phyloP scores from a whole-genome alignment of 92 coral and sea anemone genomes.

The Isaurus tuberculatus region DNA sequence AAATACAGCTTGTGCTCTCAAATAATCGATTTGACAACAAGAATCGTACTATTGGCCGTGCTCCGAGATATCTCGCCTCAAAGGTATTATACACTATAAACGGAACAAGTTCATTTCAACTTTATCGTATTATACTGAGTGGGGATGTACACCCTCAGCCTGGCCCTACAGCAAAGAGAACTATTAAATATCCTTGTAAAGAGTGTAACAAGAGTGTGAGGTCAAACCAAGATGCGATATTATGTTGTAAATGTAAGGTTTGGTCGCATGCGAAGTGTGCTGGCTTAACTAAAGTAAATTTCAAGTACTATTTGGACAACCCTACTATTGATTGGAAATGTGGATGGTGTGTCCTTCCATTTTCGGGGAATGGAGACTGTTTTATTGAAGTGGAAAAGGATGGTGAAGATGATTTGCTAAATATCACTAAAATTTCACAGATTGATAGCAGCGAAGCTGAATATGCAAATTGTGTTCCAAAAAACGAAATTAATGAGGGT shows the following conservation, averaged over 20 bases:
- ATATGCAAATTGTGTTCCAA: too few relatives aligned
- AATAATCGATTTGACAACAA: neutral
- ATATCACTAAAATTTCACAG: too few relatives aligned
- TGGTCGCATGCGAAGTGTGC: conserved; percentile 49
- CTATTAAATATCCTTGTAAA: conserved; percentile 30
- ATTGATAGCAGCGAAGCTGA: too few relatives aligned
- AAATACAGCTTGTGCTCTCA: too few relatives aligned
- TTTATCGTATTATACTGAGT: neutral
- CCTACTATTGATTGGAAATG: neutral
- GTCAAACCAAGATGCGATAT: conserved; percentile 23
- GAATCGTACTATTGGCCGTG: neutral
- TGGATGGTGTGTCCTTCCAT: too few relatives aligned
- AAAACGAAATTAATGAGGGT: too few relatives aligned
- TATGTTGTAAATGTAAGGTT: conserved; percentile 11
- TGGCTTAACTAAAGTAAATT: neutral
- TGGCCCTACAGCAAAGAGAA: neutral
- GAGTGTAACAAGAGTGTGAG: conserved; percentile 30
- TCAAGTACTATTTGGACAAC: neutral
- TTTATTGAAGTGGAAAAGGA: neutral
- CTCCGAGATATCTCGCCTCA: neutral
- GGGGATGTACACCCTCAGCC: neutral
- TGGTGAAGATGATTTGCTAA: neutral
- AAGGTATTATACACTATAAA: neutral
- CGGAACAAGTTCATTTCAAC: conserved; percentile 2
- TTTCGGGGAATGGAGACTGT: neutral